Base-by-base conservation (phyloP, 2,797 vertebrate genomes). In the Podarcis lilfordi region DNA sequence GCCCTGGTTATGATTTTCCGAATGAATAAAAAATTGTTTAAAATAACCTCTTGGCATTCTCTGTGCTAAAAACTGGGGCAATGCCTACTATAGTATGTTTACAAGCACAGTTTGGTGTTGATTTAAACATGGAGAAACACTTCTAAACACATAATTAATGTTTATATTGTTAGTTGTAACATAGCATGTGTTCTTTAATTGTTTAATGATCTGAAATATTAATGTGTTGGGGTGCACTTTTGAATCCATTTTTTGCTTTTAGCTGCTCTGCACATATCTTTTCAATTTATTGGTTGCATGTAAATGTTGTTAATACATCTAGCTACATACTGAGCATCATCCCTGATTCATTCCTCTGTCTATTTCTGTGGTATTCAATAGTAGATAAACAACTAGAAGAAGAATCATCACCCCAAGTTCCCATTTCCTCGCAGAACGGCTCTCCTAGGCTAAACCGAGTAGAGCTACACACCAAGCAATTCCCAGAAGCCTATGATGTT, bases 401-500 rank as follows among this genome's bases (percentile, higher is more conserved):
- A n/a, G 98, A 98, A 74, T 91, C 93, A 43, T 68, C 96, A 8
- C 91, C 84, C 1, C 97, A 97, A 86, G 89, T 95, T 32, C 93
- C 97, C 2, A 93, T 95, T 1, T 90, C 95, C 86, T 61, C 96
- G 0, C 97, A 98, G 86, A 98, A 97, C 9, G 95, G 97, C 77
- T 99, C 98, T 35, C 98, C 98, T 29, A 97, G 95, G 45, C 92
- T 91, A 68, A 94, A 91, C 85, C 96, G 95, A 1, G 88, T 55
- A 0, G 98, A 98, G 11, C 87, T 90, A n/a, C 91, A 95, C 0
- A 92, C 68, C 94, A 96, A 80, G 8, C 86, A 95, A 61, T 92
- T 59, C 25, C 77, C 95, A 0, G 98, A 99, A 90, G 95, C 97
- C 86, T 99, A 99, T 0, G 98, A 99, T 2, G 96, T 99, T 76